Conservation (phyloP, 1,140 invertebrate genomes). For the Drosophila persimilis region DNA sequence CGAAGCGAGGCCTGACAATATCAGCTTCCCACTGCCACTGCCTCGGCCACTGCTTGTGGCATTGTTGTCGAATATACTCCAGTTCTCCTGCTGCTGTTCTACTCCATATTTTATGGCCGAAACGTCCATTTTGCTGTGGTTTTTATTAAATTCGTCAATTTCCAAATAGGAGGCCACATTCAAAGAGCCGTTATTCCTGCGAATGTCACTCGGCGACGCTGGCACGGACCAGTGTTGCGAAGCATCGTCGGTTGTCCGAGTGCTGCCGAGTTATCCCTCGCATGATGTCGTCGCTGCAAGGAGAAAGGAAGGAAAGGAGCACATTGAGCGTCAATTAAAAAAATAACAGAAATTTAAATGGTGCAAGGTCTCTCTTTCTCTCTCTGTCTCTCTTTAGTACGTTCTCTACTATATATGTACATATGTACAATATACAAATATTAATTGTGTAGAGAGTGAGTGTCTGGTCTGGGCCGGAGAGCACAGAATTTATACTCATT, state of each 20-base stretch:
- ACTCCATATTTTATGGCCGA: slow-evolving; percentile 52
- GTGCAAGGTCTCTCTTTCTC: neutral
- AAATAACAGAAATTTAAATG: slow-evolving; percentile 1
- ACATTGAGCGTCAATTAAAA: neutral
- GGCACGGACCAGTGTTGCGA: slow-evolving; percentile 43
- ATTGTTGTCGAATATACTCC: slow-evolving; percentile 14
- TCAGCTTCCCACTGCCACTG: slow-evolving; percentile 42
- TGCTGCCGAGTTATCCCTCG: neutral
- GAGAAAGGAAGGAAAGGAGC: neutral
- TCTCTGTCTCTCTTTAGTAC: slow-evolving; percentile 8
- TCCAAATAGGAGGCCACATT: slow-evolving; percentile 30
- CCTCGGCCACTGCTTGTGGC: slow-evolving; percentile 6
- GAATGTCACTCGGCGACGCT: slow-evolving; percentile 23
- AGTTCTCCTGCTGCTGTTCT: slow-evolving; percentile 8
- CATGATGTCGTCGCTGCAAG: slow-evolving; percentile 43
- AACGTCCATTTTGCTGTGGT: slow-evolving; percentile 67
- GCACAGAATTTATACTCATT: slow-evolving; percentile 74
- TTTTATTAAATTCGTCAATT: slow-evolving; percentile 67
- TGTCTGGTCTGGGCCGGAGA: slow-evolving; percentile 46
- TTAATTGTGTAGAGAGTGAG: slow-evolving; percentile 50
- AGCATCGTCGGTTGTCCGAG: slow-evolving; percentile 22
- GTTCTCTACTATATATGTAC: neutral
- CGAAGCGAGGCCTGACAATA: slow-evolving; percentile 66
- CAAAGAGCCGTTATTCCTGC: slow-evolving; percentile 36
- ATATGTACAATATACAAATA: slow-evolving; percentile 55